Base-by-base conservation (phyloP, 2,888 invertebrate genomes). In the Eudasyphora cyanicolor region DNA sequence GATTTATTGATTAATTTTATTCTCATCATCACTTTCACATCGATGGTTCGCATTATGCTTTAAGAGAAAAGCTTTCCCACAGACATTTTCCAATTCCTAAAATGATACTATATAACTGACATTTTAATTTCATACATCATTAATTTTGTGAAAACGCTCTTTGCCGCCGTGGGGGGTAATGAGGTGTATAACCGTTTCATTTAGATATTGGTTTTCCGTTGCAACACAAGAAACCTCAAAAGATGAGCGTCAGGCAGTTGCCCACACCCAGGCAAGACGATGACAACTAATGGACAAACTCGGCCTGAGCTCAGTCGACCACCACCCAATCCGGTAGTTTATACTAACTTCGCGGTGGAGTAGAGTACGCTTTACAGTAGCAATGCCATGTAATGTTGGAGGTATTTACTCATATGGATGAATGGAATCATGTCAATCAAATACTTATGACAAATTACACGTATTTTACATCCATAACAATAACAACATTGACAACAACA, bases 401-500 rank as follows among this genome's bases (percentile, higher is more conserved):
- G 51, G 14, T 27, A 27, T 42, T 67, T 21, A 24, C 35, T 38
- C 38, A 35, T 35, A 35, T 64, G n/a, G 7, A 19, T 21, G n/a
- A n/a, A 54, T 54, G 32, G 35, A 79, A 62, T 67, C 60, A 69
- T 79, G 54, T 67, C 71, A 79, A 67, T 73, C 71, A 82, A 76
- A 71, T 54, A 51, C 76, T 82, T 76, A 73, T 54, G 79, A 83
- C 79, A 83, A 83, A 83, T 83, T 74, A 83, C 79, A 83, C 62
- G 54, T 38, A 64, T 67, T 74, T 83, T 79, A 79, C 73, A 79
- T 70, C 67, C 38, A 74, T 35, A 51, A 79, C 73, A 67, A 45
- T 67, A 49, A 60, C 70, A 71, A 27, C 1, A 35, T 35, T 24
- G 29, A 35, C 51, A 64, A 45, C 17, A 49, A n/a, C 12, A 21